phyloP scores from a whole-genome alignment of 1,140 invertebrate species.

The Panonychus citri region DNA sequence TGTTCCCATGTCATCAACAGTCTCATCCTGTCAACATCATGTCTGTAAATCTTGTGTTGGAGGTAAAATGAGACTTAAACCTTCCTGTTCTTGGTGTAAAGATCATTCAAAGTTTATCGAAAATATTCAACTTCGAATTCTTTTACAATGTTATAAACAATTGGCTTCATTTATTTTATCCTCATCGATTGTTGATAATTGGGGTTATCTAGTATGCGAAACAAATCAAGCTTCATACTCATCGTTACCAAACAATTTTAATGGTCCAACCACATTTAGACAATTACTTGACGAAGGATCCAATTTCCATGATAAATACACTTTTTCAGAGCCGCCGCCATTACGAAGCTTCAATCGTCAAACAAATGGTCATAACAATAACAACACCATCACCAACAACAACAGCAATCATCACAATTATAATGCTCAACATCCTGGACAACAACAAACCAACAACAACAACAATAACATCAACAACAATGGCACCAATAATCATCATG shows the following conservation, averaged over 20 bases:
- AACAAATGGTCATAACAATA: not conserved
- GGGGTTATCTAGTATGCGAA: slow-evolving; percentile 19
- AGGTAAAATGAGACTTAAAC: slow-evolving; percentile 55
- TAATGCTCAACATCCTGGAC: no score
- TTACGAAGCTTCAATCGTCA: not conserved
- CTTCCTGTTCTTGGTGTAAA: slow-evolving; percentile 52
- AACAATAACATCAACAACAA: no score
- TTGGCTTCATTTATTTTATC: slow-evolving; percentile 54
- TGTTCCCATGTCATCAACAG: slow-evolving; percentile 52
- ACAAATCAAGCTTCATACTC: not conserved
- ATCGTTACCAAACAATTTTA: not conserved
- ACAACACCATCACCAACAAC: not conserved
- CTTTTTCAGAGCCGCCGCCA: slow-evolving; percentile 5
- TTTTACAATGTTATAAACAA: slow-evolving; percentile 65
- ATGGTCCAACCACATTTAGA: slow-evolving; percentile 30
- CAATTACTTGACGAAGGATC: slow-evolving; percentile 53
- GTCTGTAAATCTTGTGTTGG: slow-evolving; percentile 55
- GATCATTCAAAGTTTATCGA: slow-evolving; percentile 56
- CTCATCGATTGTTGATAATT: slow-evolving; percentile 37
- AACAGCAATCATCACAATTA: no score
- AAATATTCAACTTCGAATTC: slow-evolving; percentile 50
- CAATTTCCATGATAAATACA: slow-evolving; percentile 27
- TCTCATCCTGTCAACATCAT: slow-evolving; percentile 62
- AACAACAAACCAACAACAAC: no score
- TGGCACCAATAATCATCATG: no score